Evolutionary conservation across 2,888 invertebrate species (phyloP), one percentile per base, ranked within the genome.

Genomic region (Patella caerulea): DNA sequence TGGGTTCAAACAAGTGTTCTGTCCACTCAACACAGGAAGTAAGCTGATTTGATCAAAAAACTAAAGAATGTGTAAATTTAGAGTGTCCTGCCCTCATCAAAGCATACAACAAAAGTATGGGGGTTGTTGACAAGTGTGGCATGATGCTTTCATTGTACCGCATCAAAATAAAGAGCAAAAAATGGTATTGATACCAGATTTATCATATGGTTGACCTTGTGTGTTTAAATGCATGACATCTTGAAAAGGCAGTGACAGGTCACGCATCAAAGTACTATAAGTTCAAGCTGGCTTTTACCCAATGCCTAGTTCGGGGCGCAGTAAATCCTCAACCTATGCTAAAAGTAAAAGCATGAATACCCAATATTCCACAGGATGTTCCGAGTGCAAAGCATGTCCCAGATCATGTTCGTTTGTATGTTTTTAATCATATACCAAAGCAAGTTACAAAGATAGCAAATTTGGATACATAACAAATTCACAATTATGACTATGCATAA

Each of bases 101-200:
- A 24, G 24, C 0, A 1, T 24, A 24, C 1, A 1, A 24, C 24
- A 55, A 55, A 24, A 0, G 55, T 2, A 15, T 55, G 55, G 55
- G 55, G 55, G 55, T 11, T 55, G 55, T 55, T 15, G 55, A 55
- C 55, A 55, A 55, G 55, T 55, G 55, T 15, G 55, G 2, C 15
- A 55, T 55, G 55, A 55, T 55, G 55, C 55, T 55, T 15, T 55
- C 55, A 11, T 55, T 79, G n/a, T n/a, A n/a, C n/a, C n/a, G n/a
- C n/a, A n/a, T n/a, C n/a, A n/a, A n/a, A n/a, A n/a, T n/a, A n/a
- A n/a, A n/a, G n/a, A n/a, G n/a, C n/a, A n/a, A n/a, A n/a, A n/a
- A n/a, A n/a, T n/a, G n/a, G n/a, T n/a, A n/a, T n/a, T n/a, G n/a
- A n/a, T n/a, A n/a, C n/a, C n/a, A n/a, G n/a, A n/a, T n/a, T n/a